phyloP scores from a whole-genome alignment of 2,113 vertebrate species.

The Oryzias melastigma region DNA sequence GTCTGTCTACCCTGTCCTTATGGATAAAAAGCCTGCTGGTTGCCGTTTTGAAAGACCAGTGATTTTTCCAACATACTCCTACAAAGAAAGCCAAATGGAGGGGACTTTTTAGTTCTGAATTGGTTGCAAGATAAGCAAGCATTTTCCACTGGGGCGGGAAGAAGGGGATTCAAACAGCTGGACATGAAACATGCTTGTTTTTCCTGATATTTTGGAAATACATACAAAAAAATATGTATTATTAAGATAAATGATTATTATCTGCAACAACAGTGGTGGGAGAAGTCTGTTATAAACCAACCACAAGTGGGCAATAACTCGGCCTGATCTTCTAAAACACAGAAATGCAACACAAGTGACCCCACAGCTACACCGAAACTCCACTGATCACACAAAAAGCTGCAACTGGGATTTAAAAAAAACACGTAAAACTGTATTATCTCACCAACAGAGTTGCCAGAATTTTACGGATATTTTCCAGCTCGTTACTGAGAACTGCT shows the following conservation, averaged over 20 bases:
- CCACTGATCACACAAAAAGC: constrained; percentile 7
- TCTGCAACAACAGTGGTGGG: constrained; percentile 21
- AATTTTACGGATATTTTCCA: background rate
- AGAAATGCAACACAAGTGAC: constrained; percentile 9
- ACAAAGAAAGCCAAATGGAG: constrained; percentile 62
- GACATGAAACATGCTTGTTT: constrained; percentile 12
- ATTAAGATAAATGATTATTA: background rate
- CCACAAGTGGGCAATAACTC: constrained; percentile 18
- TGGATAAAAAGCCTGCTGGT: constrained; percentile 49
- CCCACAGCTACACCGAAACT: constrained; percentile 9
- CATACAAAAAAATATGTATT: too few relatives aligned
- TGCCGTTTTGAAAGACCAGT: constrained; percentile 57
- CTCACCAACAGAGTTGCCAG: background rate
- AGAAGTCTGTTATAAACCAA: constrained; percentile 30
- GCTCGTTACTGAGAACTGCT: background rate
- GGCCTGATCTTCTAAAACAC: constrained; percentile 26
- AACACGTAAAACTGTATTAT: background rate
- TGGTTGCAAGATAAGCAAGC: constrained; percentile 7
- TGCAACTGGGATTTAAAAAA: constrained; percentile 1
- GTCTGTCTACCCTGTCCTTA: constrained; percentile 60
- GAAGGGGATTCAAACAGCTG: background rate
- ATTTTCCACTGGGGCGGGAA: background rate
- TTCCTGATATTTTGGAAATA: too few relatives aligned
- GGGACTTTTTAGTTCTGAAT: constrained; percentile 33
- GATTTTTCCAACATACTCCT: constrained; percentile 60